Conservation (phyloP, 2,113 vertebrate genomes). For the Pseudonaja textilis region DNA sequence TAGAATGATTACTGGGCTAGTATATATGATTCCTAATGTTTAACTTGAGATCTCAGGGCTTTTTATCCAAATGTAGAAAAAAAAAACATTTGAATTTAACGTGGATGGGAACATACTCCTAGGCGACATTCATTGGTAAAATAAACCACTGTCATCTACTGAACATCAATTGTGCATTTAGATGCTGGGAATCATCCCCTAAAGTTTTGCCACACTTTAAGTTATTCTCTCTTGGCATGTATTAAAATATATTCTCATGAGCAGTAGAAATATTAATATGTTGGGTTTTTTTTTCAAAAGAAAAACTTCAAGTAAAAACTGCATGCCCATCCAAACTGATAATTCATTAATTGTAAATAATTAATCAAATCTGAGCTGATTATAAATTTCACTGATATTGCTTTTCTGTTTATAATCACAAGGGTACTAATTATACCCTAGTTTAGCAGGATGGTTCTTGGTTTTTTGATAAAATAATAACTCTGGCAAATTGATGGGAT, state of each 20-base stretch:
- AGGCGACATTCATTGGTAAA: neutral
- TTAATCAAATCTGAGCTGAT: neutral
- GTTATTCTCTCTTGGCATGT: neutral
- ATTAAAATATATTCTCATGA: neutral
- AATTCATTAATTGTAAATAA: neutral
- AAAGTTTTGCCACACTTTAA: neutral
- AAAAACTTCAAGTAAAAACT: neutral
- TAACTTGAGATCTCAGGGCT: neutral
- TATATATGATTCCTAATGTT: neutral
- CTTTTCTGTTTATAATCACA: neutral
- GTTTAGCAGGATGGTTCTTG: neutral
- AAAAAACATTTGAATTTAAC: constrained; percentile 6
- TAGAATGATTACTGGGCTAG: neutral
- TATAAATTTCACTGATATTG: neutral
- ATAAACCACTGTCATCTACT: constrained; percentile 1
- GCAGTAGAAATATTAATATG: neutral
- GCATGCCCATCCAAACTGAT: neutral
- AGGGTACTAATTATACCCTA: neutral
- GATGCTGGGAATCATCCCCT: neutral
- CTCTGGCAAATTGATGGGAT: neutral
- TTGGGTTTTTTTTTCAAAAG: neutral
- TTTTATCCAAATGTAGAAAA: neutral
- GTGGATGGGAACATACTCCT: neutral
- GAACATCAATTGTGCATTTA: neutral
- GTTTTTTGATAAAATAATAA: neutral